phyloP scores from a whole-genome alignment of 1,140 invertebrate species.

The Harpegnathos saltator region DNA sequence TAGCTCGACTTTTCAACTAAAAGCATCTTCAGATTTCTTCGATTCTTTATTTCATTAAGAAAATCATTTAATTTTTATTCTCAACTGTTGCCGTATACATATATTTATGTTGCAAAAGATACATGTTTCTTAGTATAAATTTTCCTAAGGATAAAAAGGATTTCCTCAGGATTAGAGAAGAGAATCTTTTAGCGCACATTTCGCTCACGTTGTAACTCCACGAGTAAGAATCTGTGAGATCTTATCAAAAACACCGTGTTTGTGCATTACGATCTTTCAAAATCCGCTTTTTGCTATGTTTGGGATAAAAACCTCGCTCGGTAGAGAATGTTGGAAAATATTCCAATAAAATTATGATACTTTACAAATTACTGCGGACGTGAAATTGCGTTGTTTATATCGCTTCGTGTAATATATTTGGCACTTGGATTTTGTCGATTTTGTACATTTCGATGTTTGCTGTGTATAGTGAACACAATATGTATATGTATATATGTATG shows the following conservation, averaged over 20 bases:
- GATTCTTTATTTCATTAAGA: too few relatives aligned
- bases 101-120: too few relatives aligned
- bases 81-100: too few relatives aligned
- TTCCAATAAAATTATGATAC: slow-evolving; percentile 52
- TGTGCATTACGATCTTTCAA: neutral
- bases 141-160: too few relatives aligned
- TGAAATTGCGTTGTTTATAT: slow-evolving; percentile 52
- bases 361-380: slow-evolving; percentile 33
- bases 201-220: neutral
- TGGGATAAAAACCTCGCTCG: neutral
- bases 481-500: neutral
- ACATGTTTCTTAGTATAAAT: too few relatives aligned
- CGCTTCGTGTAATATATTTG: slow-evolving; percentile 54
- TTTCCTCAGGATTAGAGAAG: too few relatives aligned
- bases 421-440: slow-evolving; percentile 55
- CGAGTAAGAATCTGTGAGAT: neutral
- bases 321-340: neutral
- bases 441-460: slow-evolving; percentile 59
- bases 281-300: neutral
- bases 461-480: slow-evolving; percentile 32
- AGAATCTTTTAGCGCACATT: neutral
- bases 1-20: too few relatives aligned
- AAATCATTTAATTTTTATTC: too few relatives aligned
- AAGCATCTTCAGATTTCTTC: too few relatives aligned
- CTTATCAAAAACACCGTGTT: neutral